Evolutionary conservation across 1,140 invertebrate species (phyloP).

Genomic region (Trigoniulus corallinus): DNA sequence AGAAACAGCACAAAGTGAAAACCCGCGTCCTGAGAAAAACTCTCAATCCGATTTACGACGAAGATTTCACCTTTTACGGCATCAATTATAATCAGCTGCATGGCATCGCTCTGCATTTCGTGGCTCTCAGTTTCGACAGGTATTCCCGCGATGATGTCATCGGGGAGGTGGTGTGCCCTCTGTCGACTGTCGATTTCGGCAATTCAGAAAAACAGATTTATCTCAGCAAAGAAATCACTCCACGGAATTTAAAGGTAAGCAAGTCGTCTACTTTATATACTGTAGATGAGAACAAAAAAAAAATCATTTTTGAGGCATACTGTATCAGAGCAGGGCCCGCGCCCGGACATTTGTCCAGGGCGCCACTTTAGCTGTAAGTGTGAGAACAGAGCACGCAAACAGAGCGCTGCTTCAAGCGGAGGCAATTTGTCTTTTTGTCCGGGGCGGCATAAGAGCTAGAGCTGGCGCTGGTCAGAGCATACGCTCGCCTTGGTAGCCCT

Average conservation of each 20-base stretch:
- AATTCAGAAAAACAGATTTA: slow-evolving; percentile 25
- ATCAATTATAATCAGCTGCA: slow-evolving; percentile 62
- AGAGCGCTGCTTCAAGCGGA: too few species aligned
- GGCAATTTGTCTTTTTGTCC: too few species aligned
- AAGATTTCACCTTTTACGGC: slow-evolving; percentile 93
- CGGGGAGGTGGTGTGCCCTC: slow-evolving; percentile 80
- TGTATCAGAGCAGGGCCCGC: too few species aligned
- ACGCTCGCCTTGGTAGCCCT: too few species aligned
- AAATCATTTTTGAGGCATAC: too few species aligned
- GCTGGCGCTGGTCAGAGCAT: too few species aligned
- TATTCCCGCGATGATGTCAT: slow-evolving; percentile 95
- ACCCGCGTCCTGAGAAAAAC: slow-evolving; percentile 84
- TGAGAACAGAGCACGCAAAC: too few species aligned
- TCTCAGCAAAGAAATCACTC: slow-evolving; percentile 65
- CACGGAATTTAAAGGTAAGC: slow-evolving; percentile 62
- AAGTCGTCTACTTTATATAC: too few species aligned
- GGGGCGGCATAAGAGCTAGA: too few species aligned
- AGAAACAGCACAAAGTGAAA: slow-evolving; percentile 89
- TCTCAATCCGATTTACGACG: slow-evolving; percentile 81
- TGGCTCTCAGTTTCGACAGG: slow-evolving; percentile 88
- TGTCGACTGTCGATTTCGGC: slow-evolving; percentile 56
- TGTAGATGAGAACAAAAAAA: too few species aligned
- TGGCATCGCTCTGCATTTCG: slow-evolving; percentile 77
- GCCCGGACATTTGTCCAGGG: too few species aligned
- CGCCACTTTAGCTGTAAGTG: too few species aligned